These are phyloP conservation scores for Lepus europaeus DNA, from an alignment of 2,113 vertebrate species.

Conservation along the genomic window DNA sequence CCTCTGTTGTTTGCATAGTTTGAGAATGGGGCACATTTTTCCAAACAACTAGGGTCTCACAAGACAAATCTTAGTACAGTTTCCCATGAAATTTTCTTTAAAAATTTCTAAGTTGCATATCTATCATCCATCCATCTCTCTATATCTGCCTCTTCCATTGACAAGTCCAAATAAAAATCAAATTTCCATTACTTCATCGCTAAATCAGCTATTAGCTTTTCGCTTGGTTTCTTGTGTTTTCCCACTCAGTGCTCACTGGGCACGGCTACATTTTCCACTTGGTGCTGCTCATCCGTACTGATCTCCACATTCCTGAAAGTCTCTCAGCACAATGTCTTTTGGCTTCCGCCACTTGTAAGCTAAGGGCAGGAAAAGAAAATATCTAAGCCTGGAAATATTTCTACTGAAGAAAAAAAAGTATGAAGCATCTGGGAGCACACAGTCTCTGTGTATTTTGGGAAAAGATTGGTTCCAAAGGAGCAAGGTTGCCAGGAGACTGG, in stretches of 20 bases:
- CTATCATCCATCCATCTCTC: background rate
- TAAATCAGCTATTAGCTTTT: background rate
- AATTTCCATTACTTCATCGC: background rate
- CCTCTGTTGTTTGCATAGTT: background rate
- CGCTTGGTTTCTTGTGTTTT: background rate
- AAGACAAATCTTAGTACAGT: background rate
- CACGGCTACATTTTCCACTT: background rate
- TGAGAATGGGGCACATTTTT: background rate
- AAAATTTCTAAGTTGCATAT: conserved; percentile 38
- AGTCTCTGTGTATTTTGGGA: background rate
- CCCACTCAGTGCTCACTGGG: background rate
- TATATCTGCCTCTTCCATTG: background rate
- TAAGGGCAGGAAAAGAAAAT: background rate
- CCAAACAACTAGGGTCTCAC: background rate
- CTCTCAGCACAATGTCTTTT: background rate
- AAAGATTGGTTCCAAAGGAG: background rate
- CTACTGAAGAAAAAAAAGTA: background rate
- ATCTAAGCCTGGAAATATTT: background rate
- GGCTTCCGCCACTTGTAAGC: background rate
- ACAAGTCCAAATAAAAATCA: background rate
- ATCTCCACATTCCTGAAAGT: background rate
- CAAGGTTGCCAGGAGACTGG: background rate
- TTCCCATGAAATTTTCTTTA: conserved; percentile 21
- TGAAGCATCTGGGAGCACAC: background rate
- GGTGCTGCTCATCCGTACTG: background rate